Evolutionary conservation across 2,797 vertebrate species (phyloP).

Genomic region (Phoebastria nigripes): DNA sequence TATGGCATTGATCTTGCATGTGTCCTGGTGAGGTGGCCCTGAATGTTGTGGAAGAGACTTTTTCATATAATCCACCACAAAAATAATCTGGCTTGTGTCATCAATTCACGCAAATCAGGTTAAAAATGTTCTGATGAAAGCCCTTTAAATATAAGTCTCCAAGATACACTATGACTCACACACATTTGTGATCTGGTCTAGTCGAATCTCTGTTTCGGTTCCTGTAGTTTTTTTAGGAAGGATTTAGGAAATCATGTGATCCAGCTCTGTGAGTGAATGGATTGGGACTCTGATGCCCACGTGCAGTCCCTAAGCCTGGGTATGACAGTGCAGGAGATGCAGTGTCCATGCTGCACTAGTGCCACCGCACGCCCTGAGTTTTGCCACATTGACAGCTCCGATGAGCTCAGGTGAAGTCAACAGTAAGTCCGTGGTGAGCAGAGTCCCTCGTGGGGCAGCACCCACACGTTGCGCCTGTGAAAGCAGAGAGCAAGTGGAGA

Average conservation of each 20-base stretch:
- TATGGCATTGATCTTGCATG: not conserved
- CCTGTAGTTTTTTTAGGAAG: not conserved
- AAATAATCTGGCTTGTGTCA: not conserved
- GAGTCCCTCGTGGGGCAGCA: fast-evolving
- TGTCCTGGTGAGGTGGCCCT: not conserved
- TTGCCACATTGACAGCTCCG: fast-evolving
- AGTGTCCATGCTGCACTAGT: fast-evolving
- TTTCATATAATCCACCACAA: not conserved
- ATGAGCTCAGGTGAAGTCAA: not conserved
- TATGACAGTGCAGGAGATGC: fast-evolving
- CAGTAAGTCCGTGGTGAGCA: not conserved
- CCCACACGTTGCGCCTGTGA: fast-evolving
- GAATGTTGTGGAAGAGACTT: not conserved
- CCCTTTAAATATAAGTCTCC: not conserved
- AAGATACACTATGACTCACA: not conserved
- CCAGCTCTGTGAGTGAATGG: not conserved
- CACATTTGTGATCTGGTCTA: not conserved
- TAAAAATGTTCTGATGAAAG: not conserved
- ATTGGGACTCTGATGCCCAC: not conserved
- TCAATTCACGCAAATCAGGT: not conserved
- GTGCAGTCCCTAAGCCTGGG: fast-evolving
- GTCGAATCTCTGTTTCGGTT: not conserved
- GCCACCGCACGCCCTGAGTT: not conserved
- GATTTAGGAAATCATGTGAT: not conserved
- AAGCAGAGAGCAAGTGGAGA: not conserved